These are phyloP conservation scores for Pseudorhombus dupliciocellatus DNA, from an alignment of 2,113 vertebrate species.

Conservation along the genomic window DNA sequence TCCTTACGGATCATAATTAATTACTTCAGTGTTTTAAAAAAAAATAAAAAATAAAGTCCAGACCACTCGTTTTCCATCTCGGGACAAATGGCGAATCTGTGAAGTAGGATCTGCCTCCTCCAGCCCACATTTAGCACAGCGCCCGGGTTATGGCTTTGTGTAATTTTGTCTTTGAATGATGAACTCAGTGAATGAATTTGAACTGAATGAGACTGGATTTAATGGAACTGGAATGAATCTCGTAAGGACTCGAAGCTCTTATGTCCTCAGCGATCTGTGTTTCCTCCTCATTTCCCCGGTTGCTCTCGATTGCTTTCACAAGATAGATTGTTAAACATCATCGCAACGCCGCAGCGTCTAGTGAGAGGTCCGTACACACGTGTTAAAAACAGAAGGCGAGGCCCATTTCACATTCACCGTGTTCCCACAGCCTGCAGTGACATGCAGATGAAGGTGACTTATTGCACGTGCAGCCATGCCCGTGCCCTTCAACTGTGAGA, in stretches of 20 bases:
- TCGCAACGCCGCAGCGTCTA: not conserved
- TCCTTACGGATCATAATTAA: slow-evolving; percentile 22
- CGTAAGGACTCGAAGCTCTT: slow-evolving; percentile 9
- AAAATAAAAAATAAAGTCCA: too few species aligned
- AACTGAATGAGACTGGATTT: slow-evolving; percentile 62
- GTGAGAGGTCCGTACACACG: not conserved
- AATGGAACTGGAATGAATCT: slow-evolving; percentile 55
- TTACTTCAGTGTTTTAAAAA: slow-evolving; percentile 24
- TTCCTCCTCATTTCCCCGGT: slow-evolving; percentile 25
- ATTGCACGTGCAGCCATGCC: not conserved
- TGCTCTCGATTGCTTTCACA: slow-evolving; percentile 17
- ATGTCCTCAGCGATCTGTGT: slow-evolving; percentile 21
- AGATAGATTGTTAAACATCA: not conserved
- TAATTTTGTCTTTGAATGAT: slow-evolving; percentile 70
- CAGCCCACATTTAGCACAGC: slow-evolving; percentile 60
- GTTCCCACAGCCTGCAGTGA: not conserved
- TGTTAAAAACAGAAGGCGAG: slow-evolving; percentile 22
- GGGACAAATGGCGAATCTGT: slow-evolving; percentile 40
- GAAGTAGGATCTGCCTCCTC: slow-evolving; percentile 41
- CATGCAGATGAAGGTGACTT: not conserved
- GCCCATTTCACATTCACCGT: not conserved
- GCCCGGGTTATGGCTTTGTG: slow-evolving; percentile 35
- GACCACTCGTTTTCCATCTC: slow-evolving; percentile 49
- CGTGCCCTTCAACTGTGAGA: not conserved
- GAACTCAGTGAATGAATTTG: slow-evolving; percentile 63